A percentile compares a stretch with the other conserved stretches of the same genome.
Conservation (phyloP, 1,140 invertebrate genomes). For the Neodiprion pinetum region DNA sequence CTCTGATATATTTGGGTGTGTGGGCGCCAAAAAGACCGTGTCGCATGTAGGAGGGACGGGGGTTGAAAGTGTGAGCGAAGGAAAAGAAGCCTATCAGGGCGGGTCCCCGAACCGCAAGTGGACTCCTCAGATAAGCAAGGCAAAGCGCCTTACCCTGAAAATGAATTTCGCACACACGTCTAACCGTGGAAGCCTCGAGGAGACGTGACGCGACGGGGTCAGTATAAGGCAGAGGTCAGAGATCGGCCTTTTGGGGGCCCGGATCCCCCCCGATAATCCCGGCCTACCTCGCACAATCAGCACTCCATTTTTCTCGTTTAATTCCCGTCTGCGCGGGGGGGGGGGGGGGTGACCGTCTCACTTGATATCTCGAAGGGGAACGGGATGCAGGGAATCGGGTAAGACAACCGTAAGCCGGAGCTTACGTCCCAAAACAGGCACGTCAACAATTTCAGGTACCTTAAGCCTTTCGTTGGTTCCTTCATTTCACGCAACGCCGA, state of each 20-base stretch:
- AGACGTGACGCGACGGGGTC: background rate
- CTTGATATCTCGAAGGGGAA: background rate
- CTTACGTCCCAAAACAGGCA: slow-evolving; percentile 15
- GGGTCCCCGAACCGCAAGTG: background rate
- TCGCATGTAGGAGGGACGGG: background rate
- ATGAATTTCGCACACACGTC: slow-evolving; percentile 13
- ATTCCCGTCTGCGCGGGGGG: background rate
- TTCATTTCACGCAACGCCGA: slow-evolving; percentile 11
- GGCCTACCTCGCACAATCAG: slow-evolving; percentile 14
- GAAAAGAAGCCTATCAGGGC: slow-evolving; percentile 8
- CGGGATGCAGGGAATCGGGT: background rate
- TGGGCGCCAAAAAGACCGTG: too few species aligned
- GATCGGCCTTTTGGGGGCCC: background rate
- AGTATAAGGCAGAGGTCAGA: background rate
- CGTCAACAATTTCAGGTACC: slow-evolving; percentile 14
- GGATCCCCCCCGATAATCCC: slow-evolving; percentile 8
- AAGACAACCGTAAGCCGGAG: slow-evolving; percentile 14
- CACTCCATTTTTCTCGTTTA: slow-evolving; percentile 21
- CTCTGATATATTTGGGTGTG: too few species aligned
- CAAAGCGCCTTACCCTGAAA: slow-evolving; percentile 14
- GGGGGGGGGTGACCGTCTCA: background rate
- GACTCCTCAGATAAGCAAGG: slow-evolving; percentile 16
- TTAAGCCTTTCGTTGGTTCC: background rate
- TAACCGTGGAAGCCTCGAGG: background rate
- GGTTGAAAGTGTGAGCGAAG: background rate